Conservation (phyloP, 2,113 vertebrate genomes). For the Poecilia latipinna region DNA sequence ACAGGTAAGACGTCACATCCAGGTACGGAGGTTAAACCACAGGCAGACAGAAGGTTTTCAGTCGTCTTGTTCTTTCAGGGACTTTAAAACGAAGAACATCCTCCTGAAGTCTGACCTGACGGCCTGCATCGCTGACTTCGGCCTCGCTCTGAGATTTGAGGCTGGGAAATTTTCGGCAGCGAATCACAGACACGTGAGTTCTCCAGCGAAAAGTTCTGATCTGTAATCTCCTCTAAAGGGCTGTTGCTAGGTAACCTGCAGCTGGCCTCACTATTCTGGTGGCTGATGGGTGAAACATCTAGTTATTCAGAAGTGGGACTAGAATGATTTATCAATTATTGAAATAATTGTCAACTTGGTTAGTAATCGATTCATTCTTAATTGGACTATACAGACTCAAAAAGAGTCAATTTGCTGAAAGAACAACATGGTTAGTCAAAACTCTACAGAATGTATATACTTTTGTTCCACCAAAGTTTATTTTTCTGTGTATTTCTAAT, state of each 20-base stretch:
- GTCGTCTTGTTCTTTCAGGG: conserved; percentile 76
- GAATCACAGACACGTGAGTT: conserved; percentile 90
- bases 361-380: too few species aligned
- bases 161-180: conserved; percentile 96
- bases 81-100: conserved; percentile 98
- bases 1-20: conserved; percentile 79
- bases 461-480: too few species aligned
- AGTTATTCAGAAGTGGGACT: neutral
- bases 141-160: conserved; percentile 95
- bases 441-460: too few species aligned
- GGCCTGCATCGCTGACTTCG: conserved; percentile 95
- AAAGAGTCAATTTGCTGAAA: too few species aligned
- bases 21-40: neutral
- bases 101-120: conserved; percentile 94
- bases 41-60: neutral
- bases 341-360: too few species aligned
- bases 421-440: too few species aligned
- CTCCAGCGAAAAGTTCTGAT: neutral
- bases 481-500: too few species aligned
- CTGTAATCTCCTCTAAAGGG: neutral
- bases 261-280: neutral
- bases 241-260: neutral
- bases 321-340: too few species aligned
- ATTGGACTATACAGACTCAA: too few species aligned
- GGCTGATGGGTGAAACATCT: neutral